These are phyloP conservation scores for Sardina pilchardus DNA, from an alignment of 2,113 vertebrate genomes.

Conservation along the genomic window DNA sequence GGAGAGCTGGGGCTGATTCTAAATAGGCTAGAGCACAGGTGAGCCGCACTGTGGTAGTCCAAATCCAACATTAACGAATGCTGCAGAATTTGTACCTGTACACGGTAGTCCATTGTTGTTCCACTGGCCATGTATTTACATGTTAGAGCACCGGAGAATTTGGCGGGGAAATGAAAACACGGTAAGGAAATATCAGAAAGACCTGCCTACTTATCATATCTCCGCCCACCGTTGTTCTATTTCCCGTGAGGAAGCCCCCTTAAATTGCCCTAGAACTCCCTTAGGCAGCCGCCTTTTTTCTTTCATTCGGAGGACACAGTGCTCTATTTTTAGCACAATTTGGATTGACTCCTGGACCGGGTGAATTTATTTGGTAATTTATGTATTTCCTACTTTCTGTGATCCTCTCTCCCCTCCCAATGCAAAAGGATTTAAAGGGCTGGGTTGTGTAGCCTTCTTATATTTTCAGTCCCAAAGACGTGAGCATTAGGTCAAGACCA, in stretches of 20 bases:
- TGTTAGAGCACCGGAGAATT: not conserved
- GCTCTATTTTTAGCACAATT: conserved; percentile 59
- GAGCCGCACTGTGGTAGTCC: not conserved
- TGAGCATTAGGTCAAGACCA: conserved; percentile 14
- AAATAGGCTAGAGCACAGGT: not conserved
- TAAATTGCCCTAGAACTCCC: conserved; percentile 72
- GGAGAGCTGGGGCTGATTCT: not conserved
- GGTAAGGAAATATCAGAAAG: not conserved
- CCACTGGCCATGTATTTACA: not conserved
- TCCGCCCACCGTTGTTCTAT: conserved; percentile 65
- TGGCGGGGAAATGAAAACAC: not conserved
- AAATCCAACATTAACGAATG: not conserved
- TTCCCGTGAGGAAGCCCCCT: conserved; percentile 71
- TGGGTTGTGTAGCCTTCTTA: conserved; percentile 22
- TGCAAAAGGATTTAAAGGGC: conserved; percentile 46
- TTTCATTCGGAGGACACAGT: conserved; percentile 63
- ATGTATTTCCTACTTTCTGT: conserved; percentile 27
- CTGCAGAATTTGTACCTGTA: not conserved
- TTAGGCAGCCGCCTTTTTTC: conserved; percentile 68
- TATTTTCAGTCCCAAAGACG: conserved; percentile 27
- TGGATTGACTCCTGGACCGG: conserved; percentile 53
- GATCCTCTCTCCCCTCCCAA: conserved; percentile 21
- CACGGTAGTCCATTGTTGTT: not conserved
- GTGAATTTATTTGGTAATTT: conserved; percentile 56
- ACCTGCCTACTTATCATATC: conserved; percentile 65